Conservation (phyloP, 1,140 invertebrate genomes). For the Asbolus verrucosus region DNA sequence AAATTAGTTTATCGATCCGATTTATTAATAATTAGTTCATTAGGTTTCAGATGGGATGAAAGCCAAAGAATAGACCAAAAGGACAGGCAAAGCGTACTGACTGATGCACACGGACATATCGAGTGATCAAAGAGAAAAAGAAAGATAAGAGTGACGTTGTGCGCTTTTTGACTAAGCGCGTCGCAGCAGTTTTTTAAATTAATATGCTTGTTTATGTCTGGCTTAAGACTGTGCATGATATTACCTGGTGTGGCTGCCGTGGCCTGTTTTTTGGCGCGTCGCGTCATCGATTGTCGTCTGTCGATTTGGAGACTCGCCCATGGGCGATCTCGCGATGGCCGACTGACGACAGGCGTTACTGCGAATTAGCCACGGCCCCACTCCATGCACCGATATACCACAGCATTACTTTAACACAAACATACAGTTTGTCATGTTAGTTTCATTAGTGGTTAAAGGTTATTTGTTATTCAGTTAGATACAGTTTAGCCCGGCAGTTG, state of each 20-base stretch:
- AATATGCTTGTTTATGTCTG: slow-evolving; percentile 56
- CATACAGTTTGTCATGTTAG: slow-evolving; percentile 53
- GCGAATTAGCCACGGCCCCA: slow-evolving; percentile 54
- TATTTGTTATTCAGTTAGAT: slow-evolving; percentile 12
- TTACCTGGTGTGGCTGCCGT: slow-evolving; percentile 58
- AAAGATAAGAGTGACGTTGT: slow-evolving; percentile 33
- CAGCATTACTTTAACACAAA: slow-evolving; percentile 57
- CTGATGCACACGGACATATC: slow-evolving; percentile 46
- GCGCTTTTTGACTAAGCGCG: slow-evolving; percentile 7
- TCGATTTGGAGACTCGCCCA: no score
- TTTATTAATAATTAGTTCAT: slow-evolving; percentile 49
- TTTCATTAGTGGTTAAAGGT: slow-evolving; percentile 14
- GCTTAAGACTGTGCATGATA: slow-evolving; percentile 59
- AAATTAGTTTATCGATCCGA: slow-evolving; percentile 51
- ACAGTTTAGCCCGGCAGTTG: slow-evolving; percentile 28
- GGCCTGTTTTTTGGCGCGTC: slow-evolving; percentile 30
- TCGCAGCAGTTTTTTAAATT: slow-evolving; percentile 40
- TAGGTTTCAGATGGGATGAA: slow-evolving; percentile 61
- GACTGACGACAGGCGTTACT: slow-evolving; percentile 38
- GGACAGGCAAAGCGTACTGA: slow-evolving; percentile 59
- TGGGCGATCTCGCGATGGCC: no score
- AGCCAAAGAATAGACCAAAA: slow-evolving; percentile 62
- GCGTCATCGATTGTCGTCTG: slow-evolving; percentile 39
- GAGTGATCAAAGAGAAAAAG: slow-evolving; percentile 40
- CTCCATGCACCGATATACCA: slow-evolving; percentile 61